phyloP scores from a whole-genome alignment of 2,888 invertebrate species.

The Dioctria linearis region DNA sequence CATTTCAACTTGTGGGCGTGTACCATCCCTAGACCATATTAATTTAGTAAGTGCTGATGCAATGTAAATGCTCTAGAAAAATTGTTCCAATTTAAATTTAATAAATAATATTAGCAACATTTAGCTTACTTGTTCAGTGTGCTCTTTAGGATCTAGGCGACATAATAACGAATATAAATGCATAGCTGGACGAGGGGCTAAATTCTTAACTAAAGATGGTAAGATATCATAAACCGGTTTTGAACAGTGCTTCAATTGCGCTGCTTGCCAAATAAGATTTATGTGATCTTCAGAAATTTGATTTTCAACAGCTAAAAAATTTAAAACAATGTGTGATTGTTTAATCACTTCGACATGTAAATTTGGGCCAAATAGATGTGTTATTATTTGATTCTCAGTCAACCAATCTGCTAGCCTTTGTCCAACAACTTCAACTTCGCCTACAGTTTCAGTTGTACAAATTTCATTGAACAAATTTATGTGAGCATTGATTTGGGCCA shows the following conservation, averaged over 20 bases:
- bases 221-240: conserved; percentile 93
- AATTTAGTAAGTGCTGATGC: conserved; percentile 92
- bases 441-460: conserved; percentile 88
- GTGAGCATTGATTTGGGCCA: conserved; percentile 95
- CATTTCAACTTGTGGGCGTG: conserved; percentile 70
- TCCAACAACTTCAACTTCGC: conserved; percentile 88
- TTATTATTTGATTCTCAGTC: conserved; percentile 89
- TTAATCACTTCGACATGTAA: conserved; percentile 96
- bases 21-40: conserved; percentile 85
- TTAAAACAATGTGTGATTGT: conserved; percentile 93
- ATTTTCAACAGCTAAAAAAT: conserved; percentile 93
- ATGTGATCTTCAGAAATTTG: conserved; percentile 92
- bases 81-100: conserved; percentile 67
- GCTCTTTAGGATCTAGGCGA: conserved; percentile 89
- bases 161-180: conserved; percentile 91
- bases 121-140: conserved; percentile 84
- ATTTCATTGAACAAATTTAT: conserved; percentile 93
- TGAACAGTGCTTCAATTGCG: conserved; percentile 94
- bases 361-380: conserved; percentile 97
- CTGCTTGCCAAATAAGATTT: conserved; percentile 94
- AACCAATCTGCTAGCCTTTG: conserved; percentile 91
- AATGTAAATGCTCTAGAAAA: conserved; percentile 80
- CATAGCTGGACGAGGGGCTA: conserved; percentile 89
- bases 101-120: conserved; percentile 60
- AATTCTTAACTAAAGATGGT: conserved; percentile 90